Conservation (phyloP, 2,888 invertebrate species). For the Aleiodes alternator region DNA sequence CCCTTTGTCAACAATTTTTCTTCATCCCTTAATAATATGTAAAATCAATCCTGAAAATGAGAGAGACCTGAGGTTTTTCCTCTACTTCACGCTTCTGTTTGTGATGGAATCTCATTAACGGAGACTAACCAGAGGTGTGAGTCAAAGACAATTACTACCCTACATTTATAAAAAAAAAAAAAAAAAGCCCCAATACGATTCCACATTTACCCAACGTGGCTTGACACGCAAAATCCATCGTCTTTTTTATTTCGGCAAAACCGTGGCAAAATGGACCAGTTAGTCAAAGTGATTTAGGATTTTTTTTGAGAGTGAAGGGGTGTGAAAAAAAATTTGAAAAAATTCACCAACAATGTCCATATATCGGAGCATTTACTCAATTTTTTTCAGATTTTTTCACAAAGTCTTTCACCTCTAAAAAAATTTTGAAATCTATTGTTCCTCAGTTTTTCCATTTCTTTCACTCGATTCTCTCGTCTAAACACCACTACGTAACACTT, state of each 20-base stretch:
- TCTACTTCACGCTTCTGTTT: constrained; percentile 4
- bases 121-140: constrained; percentile 41
- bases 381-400: too few relatives aligned
- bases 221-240: constrained; percentile 40
- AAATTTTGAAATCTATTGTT: neutral
- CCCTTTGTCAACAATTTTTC: too few relatives aligned
- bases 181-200: constrained; percentile 27
- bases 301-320: neutral
- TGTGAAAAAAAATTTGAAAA: too few relatives aligned
- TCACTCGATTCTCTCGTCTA: constrained; percentile 26
- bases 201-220: constrained; percentile 27
- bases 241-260: neutral
- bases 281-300: neutral
- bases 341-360: too few relatives aligned
- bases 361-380: too few relatives aligned
- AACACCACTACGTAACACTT: constrained; percentile 25
- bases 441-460: constrained; percentile 3
- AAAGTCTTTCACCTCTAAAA: too few relatives aligned
- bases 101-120: constrained; percentile 46
- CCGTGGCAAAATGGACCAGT: too few relatives aligned
- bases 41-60: constrained; percentile 2
- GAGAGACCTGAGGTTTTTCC: constrained; percentile 14
- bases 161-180: constrained; percentile 36
- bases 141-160: constrained; percentile 43
- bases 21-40: too few relatives aligned